Evolutionary conservation across 1,140 invertebrate genomes (phyloP).

Genomic region (Phthorimaea operculella): DNA sequence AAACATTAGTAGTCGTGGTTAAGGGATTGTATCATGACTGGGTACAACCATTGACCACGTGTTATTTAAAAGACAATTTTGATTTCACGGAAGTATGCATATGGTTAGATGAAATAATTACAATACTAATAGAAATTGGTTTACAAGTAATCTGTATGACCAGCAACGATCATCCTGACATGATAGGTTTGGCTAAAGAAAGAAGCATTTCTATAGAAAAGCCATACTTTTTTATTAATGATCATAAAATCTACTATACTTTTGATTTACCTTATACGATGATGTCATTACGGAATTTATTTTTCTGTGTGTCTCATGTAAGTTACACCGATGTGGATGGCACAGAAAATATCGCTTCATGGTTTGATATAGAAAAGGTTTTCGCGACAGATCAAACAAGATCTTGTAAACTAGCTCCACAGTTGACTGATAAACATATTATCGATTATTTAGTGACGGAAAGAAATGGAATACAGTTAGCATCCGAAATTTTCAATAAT

Average conservation of each 20-base stretch:
- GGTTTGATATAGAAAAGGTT: conserved; percentile 4
- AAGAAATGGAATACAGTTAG: neutral
- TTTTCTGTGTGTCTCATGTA: neutral
- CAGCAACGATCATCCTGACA: neutral
- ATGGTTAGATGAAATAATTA: neutral
- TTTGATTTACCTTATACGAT: neutral
- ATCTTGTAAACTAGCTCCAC: neutral
- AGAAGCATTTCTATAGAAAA: neutral
- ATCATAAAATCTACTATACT: neutral
- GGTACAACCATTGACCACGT: neutral
- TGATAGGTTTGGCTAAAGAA: neutral
- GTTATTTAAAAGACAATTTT: neutral
- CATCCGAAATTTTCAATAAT: neutral
- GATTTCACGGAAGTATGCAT: neutral
- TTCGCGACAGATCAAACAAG: conserved; percentile 2
- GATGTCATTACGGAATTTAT: neutral
- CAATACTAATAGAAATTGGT: neutral
- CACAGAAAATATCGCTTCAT: neutral
- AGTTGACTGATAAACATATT: conserved; percentile 1
- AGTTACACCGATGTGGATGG: neutral
- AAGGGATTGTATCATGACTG: neutral
- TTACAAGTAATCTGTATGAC: neutral
- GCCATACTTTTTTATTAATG: neutral
- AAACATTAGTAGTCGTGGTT: neutral
- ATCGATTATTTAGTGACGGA: neutral